phyloP scores from a whole-genome alignment of 1,140 invertebrate species.

The Trinorchestia longiramus region DNA sequence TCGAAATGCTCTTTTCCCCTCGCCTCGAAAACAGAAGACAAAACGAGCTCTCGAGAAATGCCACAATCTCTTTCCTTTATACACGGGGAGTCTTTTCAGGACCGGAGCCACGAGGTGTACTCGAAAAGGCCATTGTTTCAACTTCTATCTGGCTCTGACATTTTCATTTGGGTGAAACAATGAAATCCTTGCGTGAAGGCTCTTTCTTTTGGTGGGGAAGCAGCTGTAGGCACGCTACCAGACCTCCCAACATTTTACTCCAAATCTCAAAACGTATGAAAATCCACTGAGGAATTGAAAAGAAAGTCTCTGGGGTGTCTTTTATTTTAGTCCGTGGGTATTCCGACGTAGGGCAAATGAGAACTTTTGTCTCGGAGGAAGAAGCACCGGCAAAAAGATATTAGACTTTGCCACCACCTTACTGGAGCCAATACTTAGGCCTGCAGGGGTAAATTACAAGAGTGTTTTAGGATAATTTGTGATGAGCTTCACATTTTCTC shows the following conservation, averaged over 20 bases:
- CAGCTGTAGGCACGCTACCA: constrained; percentile 41
- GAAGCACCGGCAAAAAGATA: neutral
- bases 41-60: constrained; percentile 42
- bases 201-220: constrained; percentile 31
- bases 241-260: constrained; percentile 16
- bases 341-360: neutral
- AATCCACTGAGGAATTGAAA: constrained; percentile 45
- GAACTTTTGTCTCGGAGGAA: constrained; percentile 21
- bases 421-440: neutral
- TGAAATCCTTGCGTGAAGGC: constrained; percentile 51
- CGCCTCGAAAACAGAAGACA: neutral
- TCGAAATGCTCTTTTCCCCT: constrained; percentile 4
- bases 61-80: constrained; percentile 36
- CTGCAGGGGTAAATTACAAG: neutral
- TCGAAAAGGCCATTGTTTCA: constrained; percentile 52
- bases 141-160: constrained; percentile 53
- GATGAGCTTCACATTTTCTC: neutral
- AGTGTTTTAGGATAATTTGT: neutral
- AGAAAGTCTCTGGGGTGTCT: neutral
- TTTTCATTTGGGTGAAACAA: constrained; percentile 55
- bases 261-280: constrained; percentile 37
- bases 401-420: neutral
- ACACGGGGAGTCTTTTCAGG: constrained; percentile 20
- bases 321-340: constrained; percentile 3
- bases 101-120: constrained; percentile 33